Percentiles rank a stretch among this genome's conserved stretches.
These are phyloP conservation scores for Andrena dorsata DNA, from an alignment of 2,888 invertebrate genomes.

Conservation along the genomic window DNA sequence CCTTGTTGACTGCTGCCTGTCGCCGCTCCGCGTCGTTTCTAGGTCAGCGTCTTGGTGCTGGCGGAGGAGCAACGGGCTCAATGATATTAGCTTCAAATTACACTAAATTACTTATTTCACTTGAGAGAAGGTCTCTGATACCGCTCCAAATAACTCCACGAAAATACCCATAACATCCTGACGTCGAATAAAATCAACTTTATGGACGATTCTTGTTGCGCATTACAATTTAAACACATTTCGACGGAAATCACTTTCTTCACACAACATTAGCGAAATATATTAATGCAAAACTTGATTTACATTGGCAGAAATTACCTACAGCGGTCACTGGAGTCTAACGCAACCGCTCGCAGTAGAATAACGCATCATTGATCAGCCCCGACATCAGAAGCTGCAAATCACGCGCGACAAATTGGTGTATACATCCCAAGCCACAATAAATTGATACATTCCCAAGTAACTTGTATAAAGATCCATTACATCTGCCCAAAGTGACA, in stretches of 20 bases:
- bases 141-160: background rate
- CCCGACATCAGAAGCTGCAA: constrained; percentile 16
- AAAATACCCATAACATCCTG: too few relatives aligned
- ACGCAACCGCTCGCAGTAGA: constrained; percentile 10
- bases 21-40: constrained; percentile 53
- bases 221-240: too few relatives aligned
- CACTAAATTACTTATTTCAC: constrained; percentile 5
- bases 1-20: constrained; percentile 58
- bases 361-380: constrained; percentile 9
- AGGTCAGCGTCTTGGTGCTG: constrained; percentile 47
- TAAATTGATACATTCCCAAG: background rate
- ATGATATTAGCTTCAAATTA: constrained; percentile 35
- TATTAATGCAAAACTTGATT: too few relatives aligned
- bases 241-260: too few relatives aligned
- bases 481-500: background rate
- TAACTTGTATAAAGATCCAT: background rate
- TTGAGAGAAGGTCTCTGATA: background rate
- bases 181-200: too few relatives aligned
- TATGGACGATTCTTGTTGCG: too few relatives aligned
- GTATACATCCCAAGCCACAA: background rate
- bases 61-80: background rate
- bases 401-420: constrained; percentile 13
- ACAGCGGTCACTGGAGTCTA: background rate
- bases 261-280: too few relatives aligned
- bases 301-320: too few relatives aligned